Conservation (phyloP, 2,113 vertebrate genomes). For the Rissa tridactyla region DNA sequence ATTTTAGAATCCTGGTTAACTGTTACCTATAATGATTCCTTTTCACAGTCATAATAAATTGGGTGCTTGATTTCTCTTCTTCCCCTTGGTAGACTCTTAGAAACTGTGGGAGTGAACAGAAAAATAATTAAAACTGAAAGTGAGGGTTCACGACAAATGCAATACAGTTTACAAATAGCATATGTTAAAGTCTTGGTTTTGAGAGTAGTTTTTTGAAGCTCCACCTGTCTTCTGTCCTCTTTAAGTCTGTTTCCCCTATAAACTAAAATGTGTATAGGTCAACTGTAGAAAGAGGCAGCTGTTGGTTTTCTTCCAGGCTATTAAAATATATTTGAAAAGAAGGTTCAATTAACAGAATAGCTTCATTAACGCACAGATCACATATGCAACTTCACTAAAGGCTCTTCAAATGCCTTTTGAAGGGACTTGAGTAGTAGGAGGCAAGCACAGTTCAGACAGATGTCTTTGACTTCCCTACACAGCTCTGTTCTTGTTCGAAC, state of each 20-base stretch:
- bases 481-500: neutral
- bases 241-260: neutral
- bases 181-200: neutral
- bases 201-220: neutral
- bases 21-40: neutral
- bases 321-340: neutral
- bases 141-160: neutral
- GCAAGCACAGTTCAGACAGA: neutral
- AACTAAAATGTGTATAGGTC: neutral
- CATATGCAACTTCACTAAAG: neutral
- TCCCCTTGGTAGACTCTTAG: neutral
- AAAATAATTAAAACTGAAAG: neutral
- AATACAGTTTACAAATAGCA: neutral
- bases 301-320: neutral
- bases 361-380: neutral
- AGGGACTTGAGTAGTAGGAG: neutral
- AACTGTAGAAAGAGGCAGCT: neutral
- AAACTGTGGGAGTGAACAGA: neutral
- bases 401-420: neutral
- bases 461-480: neutral
- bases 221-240: neutral
- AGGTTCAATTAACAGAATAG: neutral
- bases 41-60: neutral
- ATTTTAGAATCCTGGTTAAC: neutral
- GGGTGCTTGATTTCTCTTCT: neutral